These are phyloP conservation scores for mouse (Mus musculus) DNA, from an alignment of 2,113 vertebrate genomes.

Conservation along the genomic window GRCm39 chrX:62026501-62027000, in stretches of 20 bases:
- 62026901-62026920: neutral
- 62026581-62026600: neutral
- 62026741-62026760: neutral
- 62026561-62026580: neutral
- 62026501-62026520: neutral
- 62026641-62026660: neutral
- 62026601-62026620: neutral
- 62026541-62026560: neutral
- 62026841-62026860: neutral
- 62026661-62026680: neutral
- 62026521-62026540: neutral
- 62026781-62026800: neutral
- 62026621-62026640: neutral
- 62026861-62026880: neutral
- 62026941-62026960: neutral
- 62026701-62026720: neutral
- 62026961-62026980: neutral
- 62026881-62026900: neutral
- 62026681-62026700: neutral
- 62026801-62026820: neutral
- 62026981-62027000: neutral
- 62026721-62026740: neutral
- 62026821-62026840: neutral
- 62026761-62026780: neutral
- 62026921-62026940: constrained; percentile 18